Evolutionary conservation across 2,113 vertebrate genomes (phyloP).

Genomic region (Petrocephalus zakoni): DNA sequence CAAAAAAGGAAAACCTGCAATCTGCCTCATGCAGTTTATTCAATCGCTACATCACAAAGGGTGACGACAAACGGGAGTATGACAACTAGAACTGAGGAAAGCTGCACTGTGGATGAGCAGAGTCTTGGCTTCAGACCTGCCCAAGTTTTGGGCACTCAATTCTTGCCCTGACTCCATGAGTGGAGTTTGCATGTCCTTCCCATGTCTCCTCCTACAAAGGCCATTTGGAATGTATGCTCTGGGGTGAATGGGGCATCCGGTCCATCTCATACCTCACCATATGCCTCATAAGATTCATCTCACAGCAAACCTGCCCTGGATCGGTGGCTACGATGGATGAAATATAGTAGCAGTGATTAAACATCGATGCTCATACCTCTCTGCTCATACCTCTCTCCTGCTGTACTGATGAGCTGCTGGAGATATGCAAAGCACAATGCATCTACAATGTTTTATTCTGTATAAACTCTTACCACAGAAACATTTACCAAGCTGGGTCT

Average conservation of each 20-base stretch:
- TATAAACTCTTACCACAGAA: neutral
- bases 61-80: constrained; percentile 27
- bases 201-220: neutral
- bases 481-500: neutral
- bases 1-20: constrained; percentile 28
- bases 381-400: neutral
- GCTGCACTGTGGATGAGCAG: neutral
- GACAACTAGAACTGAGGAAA: neutral
- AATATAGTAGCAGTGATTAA: neutral
- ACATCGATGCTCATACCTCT: neutral
- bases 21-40: constrained; percentile 32
- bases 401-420: neutral
- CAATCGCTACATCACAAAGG: constrained; percentile 22
- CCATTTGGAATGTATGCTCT: neutral
- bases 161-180: neutral
- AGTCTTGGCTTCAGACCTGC: neutral
- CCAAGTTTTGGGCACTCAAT: neutral
- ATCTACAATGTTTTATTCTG: neutral
- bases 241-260: neutral
- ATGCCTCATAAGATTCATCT: neutral
- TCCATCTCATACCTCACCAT: neutral
- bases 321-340: neutral
- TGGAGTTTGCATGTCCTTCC: neutral
- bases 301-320: neutral
- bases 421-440: neutral